These are phyloP conservation scores for Nebria ingens DNA, from an alignment of 1,140 invertebrate genomes.

Conservation along the genomic window DNA sequence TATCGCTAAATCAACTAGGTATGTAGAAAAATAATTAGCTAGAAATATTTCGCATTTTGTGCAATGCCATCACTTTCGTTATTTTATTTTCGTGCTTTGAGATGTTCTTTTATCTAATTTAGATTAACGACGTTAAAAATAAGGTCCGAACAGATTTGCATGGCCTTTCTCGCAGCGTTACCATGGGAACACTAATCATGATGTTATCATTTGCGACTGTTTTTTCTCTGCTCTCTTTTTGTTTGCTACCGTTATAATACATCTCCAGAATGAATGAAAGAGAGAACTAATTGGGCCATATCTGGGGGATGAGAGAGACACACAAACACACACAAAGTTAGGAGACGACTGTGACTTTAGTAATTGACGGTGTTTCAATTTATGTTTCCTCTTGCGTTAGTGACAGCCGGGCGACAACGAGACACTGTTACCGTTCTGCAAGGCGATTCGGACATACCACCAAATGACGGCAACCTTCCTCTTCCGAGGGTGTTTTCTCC, in stretches of 20 bases:
- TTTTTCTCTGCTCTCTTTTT: neutral
- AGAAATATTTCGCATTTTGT: too few species aligned
- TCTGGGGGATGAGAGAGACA: neutral
- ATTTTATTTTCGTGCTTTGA: too few species aligned
- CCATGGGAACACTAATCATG: neutral
- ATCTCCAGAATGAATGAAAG: neutral
- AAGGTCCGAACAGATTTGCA: neutral
- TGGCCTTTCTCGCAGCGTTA: neutral
- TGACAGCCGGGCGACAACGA: neutral
- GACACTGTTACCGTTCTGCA: neutral
- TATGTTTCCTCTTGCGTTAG: neutral
- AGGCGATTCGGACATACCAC: too few species aligned
- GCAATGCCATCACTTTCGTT: too few species aligned
- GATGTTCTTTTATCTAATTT: neutral
- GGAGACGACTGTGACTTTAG: neutral
- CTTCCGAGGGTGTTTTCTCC: too few species aligned
- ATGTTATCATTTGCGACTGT: neutral
- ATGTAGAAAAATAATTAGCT: too few species aligned
- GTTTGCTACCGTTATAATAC: neutral
- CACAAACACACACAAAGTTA: too few species aligned
- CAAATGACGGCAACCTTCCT: too few species aligned
- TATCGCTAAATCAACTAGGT: too few species aligned
- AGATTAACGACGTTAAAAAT: neutral
- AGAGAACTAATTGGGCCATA: neutral
- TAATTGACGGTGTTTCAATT: neutral